These are phyloP conservation scores for Aurelia aurita complex sp. Pacific DNA, from an alignment of 30 jellyfish, hydroid and myxozoan species.

Conservation along the genomic window DNA sequence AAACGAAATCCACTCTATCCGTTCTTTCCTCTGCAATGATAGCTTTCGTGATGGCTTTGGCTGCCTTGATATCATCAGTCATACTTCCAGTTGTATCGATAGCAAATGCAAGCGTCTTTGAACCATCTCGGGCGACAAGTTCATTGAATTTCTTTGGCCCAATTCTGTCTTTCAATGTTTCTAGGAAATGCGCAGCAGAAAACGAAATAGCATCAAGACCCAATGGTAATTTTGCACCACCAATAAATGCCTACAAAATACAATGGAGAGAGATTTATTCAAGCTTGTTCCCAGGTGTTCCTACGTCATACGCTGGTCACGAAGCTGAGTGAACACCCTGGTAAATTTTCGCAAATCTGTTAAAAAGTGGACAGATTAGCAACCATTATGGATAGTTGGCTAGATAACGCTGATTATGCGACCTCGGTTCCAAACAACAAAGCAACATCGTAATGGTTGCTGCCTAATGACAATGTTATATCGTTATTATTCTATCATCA, in stretches of 20 bases:
- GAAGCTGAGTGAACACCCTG: too few species aligned
- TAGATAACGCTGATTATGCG: too few species aligned
- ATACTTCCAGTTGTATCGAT: conserved; percentile 92
- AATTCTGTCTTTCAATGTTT: conserved; percentile 52
- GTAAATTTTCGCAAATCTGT: too few species aligned
- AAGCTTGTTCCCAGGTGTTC: too few species aligned
- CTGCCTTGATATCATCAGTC: conserved; percentile 83
- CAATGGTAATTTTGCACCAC: conserved; percentile 15
- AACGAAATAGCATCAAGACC: conserved; percentile 63
- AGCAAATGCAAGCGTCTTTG: conserved; percentile 77
- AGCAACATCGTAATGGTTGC: too few species aligned
- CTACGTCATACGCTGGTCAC: too few species aligned
- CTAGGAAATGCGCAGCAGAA: conserved; percentile 74
- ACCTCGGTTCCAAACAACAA: too few species aligned
- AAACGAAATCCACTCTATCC: conserved; percentile 74
- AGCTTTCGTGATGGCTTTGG: conserved; percentile 84
- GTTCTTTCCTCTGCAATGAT: conserved; percentile 76
- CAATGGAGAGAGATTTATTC: neutral
- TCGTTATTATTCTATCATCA: too few species aligned
- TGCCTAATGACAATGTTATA: too few species aligned
- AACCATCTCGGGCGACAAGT: conserved; percentile 83
- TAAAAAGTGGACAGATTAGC: too few species aligned
- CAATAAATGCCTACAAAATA: conserved; percentile 10
- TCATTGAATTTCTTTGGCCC: conserved; percentile 64
- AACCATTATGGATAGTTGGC: too few species aligned